A percentile compares a stretch with the other conserved stretches of the same genome.
These are phyloP conservation scores for Actinia equina DNA, from an alignment of 64 coral and sea anemone species.

Conservation along the genomic window DNA sequence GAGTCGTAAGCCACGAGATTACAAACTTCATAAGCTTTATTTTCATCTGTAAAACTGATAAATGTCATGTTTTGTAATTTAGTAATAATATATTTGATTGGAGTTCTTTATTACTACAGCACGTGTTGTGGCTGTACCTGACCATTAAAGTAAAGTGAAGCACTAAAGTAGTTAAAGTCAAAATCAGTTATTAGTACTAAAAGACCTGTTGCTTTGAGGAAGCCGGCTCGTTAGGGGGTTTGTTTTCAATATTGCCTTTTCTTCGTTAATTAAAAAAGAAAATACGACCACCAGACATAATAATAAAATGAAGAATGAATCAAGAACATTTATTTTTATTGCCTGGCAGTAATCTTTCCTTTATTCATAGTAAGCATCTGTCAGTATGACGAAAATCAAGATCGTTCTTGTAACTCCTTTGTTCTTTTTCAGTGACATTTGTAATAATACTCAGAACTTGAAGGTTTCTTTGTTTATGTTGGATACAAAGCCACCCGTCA, in stretches of 20 bases:
- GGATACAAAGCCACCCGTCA: not conserved
- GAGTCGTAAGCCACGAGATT: too few species aligned
- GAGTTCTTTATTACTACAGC: not conserved
- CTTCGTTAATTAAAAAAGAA: not conserved
- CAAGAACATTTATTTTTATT: not conserved
- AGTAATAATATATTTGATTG: too few species aligned
- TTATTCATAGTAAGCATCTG: too few species aligned
- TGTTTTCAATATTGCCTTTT: not conserved
- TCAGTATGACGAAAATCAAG: too few species aligned
- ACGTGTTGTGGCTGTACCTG: not conserved
- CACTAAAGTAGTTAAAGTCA: not conserved
- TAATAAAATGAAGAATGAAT: not conserved
- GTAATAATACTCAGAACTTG: too few species aligned
- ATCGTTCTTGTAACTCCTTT: too few species aligned
- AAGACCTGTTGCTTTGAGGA: not conserved
- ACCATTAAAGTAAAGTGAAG: too few species aligned
- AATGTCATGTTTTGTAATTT: too few species aligned
- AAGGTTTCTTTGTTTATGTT: not conserved
- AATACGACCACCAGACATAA: not conserved
- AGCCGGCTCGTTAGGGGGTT: not conserved
- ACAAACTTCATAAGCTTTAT: too few species aligned
- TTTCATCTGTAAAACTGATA: too few species aligned
- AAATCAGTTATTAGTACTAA: not conserved
- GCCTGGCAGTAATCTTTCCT: not conserved
- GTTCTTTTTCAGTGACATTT: too few species aligned